Conservation (phyloP, 2,113 vertebrate genomes). For the Pluvialis apricaria region DNA sequence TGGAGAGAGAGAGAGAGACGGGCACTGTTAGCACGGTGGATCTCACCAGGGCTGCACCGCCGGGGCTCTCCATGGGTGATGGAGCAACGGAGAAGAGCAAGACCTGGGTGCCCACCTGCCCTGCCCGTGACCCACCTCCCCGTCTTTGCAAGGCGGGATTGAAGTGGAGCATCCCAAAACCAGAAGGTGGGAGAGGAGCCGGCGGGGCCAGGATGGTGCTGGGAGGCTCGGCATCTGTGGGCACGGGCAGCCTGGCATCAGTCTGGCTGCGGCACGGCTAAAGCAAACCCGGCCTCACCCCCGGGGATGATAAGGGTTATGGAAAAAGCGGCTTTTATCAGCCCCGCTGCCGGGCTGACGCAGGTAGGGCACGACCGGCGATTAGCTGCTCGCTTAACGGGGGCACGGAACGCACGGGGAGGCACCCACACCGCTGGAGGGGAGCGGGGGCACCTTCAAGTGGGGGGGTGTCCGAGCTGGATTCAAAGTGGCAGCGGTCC, state of each 20-base stretch:
- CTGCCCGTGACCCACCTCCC: neutral
- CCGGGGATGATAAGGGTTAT: neutral
- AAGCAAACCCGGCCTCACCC: neutral
- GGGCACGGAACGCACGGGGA: accelerated
- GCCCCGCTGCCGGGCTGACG: neutral
- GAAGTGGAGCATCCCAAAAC: neutral
- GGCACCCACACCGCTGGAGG: neutral
- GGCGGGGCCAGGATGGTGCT: accelerated
- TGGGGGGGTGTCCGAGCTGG: neutral
- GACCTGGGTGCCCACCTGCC: neutral
- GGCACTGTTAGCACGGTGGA: accelerated
- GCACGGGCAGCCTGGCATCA: neutral
- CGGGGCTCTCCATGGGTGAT: neutral
- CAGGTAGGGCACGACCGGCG: accelerated
- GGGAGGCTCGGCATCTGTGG: accelerated
- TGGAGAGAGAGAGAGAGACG: slow-evolving; percentile 2
- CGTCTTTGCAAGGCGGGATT: accelerated
- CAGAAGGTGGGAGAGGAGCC: neutral
- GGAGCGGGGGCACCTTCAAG: neutral
- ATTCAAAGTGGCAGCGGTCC: neutral
- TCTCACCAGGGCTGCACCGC: too few relatives aligned
- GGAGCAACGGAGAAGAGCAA: neutral
- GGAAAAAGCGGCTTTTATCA: neutral
- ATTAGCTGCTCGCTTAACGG: too few relatives aligned
- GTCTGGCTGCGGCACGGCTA: neutral